A percentile compares a stretch with the other conserved stretches of the same genome.
Conservation (phyloP, 2,113 vertebrate species). For the Pygoscelis adeliae region DNA sequence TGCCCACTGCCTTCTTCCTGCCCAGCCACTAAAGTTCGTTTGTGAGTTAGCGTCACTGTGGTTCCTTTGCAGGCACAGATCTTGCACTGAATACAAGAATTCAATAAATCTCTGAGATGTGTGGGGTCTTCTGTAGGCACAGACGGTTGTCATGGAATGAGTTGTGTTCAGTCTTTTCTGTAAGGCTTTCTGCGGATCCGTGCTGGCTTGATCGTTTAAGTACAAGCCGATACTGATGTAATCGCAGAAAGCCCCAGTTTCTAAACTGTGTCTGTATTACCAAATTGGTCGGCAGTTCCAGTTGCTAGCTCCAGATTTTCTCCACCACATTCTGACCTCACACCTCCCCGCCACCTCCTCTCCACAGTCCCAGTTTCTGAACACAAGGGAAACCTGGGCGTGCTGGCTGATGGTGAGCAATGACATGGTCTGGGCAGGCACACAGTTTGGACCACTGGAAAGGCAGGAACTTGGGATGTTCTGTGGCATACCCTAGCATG, state of each 20-base stretch:
- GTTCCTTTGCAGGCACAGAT: background rate
- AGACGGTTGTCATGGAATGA: background rate
- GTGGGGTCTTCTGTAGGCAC: background rate
- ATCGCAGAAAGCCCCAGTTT: background rate
- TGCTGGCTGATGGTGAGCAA: background rate
- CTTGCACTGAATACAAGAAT: background rate
- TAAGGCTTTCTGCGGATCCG: background rate
- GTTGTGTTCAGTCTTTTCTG: background rate
- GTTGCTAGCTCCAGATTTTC: background rate
- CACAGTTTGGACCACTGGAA: background rate
- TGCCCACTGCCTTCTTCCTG: background rate
- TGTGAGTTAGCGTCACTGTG: background rate
- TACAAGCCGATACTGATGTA: accelerated
- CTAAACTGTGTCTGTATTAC: background rate
- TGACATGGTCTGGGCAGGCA: background rate
- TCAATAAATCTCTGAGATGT: background rate
- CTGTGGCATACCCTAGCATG: background rate
- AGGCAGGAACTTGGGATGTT: background rate
- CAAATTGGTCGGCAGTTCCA: background rate
- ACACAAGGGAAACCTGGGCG: background rate
- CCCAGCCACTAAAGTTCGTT: background rate
- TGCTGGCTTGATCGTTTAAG: accelerated
- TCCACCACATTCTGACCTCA: background rate
- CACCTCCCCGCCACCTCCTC: background rate
- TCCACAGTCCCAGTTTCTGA: background rate